Conservation (phyloP, 2,888 invertebrate genomes). For the Acronicta psi region DNA sequence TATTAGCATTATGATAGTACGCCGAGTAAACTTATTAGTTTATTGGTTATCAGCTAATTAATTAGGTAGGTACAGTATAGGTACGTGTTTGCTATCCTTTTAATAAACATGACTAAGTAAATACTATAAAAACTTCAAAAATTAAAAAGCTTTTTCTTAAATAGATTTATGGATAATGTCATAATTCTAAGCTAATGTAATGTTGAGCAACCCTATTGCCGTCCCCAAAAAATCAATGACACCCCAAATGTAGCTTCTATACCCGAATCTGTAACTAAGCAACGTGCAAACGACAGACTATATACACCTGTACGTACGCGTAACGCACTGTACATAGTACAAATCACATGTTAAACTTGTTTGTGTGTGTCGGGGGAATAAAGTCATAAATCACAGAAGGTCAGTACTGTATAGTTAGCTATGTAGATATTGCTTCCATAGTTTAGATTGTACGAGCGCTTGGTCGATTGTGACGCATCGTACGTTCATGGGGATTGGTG, state of each 20-base stretch:
- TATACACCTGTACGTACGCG: constrained; percentile 51
- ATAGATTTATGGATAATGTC: neutral
- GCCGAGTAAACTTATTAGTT: too few relatives aligned
- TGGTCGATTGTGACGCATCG: constrained; percentile 33
- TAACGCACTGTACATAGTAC: constrained; percentile 67
- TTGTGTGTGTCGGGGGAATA: constrained; percentile 62
- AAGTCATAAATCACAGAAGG: constrained; percentile 66
- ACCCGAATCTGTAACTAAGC: constrained; percentile 65
- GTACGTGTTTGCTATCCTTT: too few relatives aligned
- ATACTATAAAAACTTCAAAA: too few relatives aligned
- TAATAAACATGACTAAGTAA: too few relatives aligned
- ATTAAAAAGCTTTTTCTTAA: neutral
- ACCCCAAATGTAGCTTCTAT: constrained; percentile 44
- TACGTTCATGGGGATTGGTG: neutral
- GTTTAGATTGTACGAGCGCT: constrained; percentile 25
- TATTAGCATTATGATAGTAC: too few relatives aligned
- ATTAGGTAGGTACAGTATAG: too few relatives aligned
- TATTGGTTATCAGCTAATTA: too few relatives aligned
- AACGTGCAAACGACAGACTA: constrained; percentile 62
- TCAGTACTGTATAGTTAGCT: constrained; percentile 50
- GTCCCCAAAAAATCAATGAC: constrained; percentile 50
- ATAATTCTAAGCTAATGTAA: neutral
- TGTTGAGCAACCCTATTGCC: neutral
- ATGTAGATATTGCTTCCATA: constrained; percentile 39
- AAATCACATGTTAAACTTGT: constrained; percentile 66